These are phyloP conservation scores for Oryctes rhinoceros DNA, from an alignment of 1,140 invertebrate genomes.

Conservation along the genomic window DNA sequence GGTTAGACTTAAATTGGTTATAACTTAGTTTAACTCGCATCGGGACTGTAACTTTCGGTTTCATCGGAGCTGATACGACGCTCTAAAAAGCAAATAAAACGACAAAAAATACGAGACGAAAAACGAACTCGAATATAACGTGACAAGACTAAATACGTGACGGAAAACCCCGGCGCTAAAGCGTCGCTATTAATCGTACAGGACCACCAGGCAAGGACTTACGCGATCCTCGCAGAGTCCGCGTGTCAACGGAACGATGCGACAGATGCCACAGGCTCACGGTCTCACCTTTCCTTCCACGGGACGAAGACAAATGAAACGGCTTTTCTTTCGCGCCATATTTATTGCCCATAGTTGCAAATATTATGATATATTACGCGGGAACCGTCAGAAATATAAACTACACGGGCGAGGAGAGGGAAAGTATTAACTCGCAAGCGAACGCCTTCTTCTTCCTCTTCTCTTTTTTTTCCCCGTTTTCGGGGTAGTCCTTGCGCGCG, in stretches of 20 bases:
- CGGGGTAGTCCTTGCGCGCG: background rate
- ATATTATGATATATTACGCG: constrained; percentile 24
- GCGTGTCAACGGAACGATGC: background rate
- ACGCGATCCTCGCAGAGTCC: background rate
- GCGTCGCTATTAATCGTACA: background rate
- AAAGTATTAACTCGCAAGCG: background rate
- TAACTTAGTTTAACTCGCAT: too few relatives aligned
- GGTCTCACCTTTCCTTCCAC: background rate
- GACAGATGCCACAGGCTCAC: constrained; percentile 28
- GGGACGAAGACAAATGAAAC: constrained; percentile 20
- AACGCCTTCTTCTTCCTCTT: too few relatives aligned
- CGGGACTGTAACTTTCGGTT: too few relatives aligned
- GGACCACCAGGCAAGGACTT: background rate
- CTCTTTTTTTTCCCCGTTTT: too few relatives aligned
- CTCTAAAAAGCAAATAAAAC: background rate
- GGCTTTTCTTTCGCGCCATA: background rate
- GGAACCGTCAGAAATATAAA: constrained; percentile 26
- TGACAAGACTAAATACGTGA: constrained; percentile 13
- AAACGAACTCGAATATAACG: background rate
- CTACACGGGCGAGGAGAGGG: background rate
- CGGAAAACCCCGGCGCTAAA: background rate
- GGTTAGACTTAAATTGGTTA: too few relatives aligned
- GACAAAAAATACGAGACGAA: background rate
- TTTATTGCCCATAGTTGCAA: constrained; percentile 26
- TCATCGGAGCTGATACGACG: background rate